Evolutionary conservation across 2,797 vertebrate genomes (phyloP).

Genomic region (Neopelma chrysocephalum): DNA sequence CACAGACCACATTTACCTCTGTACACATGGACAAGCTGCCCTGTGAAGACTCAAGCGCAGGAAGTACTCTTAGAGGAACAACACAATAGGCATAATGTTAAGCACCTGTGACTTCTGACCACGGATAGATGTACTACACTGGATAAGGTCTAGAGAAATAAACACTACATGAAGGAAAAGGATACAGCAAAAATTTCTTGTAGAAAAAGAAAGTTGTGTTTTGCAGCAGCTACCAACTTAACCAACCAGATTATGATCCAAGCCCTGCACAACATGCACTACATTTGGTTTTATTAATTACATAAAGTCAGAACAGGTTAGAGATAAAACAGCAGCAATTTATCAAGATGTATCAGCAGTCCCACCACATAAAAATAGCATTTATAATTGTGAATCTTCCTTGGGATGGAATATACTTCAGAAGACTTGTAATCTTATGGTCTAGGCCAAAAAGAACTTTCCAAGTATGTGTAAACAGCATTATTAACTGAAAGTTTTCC

Average conservation of each 20-base stretch:
- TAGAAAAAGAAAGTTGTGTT: background rate
- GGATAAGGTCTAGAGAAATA: background rate
- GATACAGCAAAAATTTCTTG: background rate
- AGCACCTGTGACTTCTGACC: background rate
- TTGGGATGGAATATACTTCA: background rate
- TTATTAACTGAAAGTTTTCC: background rate
- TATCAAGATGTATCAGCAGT: background rate
- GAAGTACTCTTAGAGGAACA: background rate
- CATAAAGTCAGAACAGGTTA: background rate
- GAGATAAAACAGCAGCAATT: background rate
- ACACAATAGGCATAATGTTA: background rate
- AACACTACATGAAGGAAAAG: background rate
- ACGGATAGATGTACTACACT: background rate
- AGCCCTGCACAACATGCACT: background rate
- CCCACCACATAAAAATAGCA: background rate
- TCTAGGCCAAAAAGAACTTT: background rate
- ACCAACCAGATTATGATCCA: background rate
- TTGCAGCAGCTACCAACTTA: background rate
- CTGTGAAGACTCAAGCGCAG: background rate
- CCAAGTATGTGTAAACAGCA: background rate
- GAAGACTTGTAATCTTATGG: background rate
- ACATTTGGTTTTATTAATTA: background rate
- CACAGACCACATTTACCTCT: rapidly evolving
- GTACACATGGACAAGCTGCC: background rate
- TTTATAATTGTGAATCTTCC: background rate